phyloP scores from a whole-genome alignment of 2,797 vertebrate genomes.

The Lacerta viridis region DNA sequence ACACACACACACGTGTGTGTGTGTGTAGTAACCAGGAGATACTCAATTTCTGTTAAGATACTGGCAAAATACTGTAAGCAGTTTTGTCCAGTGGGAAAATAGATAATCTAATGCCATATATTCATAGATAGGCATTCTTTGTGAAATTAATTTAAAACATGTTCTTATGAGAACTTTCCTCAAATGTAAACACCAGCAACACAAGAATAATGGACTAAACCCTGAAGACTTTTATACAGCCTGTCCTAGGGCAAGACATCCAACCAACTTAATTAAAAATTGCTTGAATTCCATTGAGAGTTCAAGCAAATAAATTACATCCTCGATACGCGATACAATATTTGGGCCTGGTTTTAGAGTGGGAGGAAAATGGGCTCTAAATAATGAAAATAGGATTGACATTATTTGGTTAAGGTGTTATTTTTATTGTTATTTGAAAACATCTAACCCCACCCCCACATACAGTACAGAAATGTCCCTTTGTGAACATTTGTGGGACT shows the following conservation, averaged over 20 bases:
- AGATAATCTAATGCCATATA: conserved; percentile 41
- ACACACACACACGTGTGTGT: no score
- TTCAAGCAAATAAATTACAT: conserved; percentile 55
- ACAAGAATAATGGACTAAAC: conserved; percentile 48
- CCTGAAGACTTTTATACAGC: conserved; percentile 46
- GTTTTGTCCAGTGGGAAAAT: conserved; percentile 14
- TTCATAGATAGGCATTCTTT: conserved; percentile 22
- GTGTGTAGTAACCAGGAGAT: no score
- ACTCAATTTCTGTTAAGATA: not conserved
- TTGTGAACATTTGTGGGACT: not conserved
- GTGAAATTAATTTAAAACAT: conserved; percentile 44
- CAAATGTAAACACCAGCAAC: conserved; percentile 49
- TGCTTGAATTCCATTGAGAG: conserved; percentile 51
- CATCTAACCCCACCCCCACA: not conserved
- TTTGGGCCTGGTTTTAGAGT: conserved; percentile 35
- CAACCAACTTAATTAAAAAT: conserved; percentile 56
- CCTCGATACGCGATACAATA: conserved; percentile 26
- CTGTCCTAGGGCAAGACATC: conserved; percentile 53
- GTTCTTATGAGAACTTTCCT: conserved; percentile 32
- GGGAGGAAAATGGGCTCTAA: conserved; percentile 24
- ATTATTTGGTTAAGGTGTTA: conserved; percentile 6
- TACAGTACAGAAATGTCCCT: not conserved
- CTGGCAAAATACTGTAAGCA: not conserved
- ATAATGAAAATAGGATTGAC: not conserved
- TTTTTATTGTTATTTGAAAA: conserved; percentile 19